Evolutionary conservation across 2,797 vertebrate species (phyloP).

Genomic region (Argentina silus): DNA sequence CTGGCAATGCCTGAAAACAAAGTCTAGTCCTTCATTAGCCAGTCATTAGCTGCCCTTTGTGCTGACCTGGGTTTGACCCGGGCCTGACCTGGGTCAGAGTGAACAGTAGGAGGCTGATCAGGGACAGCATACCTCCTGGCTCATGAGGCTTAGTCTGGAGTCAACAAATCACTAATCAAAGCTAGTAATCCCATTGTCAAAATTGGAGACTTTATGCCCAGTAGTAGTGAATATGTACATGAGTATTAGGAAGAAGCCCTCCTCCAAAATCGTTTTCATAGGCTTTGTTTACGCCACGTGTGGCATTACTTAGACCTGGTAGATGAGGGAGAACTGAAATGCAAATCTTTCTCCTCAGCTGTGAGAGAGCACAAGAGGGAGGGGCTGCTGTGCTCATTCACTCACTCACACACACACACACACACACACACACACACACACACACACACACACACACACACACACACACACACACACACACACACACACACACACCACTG

Average conservation of each 20-base stretch:
- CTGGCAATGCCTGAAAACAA: conserved; percentile 22
- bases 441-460: not conserved
- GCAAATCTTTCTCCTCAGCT: too few relatives aligned
- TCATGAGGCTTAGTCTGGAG: too few relatives aligned
- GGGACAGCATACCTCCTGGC: not conserved
- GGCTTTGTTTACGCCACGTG: too few relatives aligned
- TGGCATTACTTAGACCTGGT: too few relatives aligned
- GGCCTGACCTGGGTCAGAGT: conserved; percentile 27
- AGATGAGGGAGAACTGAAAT: too few relatives aligned
- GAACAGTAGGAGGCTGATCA: conserved; percentile 9
- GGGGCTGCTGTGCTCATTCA: not conserved
- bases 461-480: conserved; percentile 17
- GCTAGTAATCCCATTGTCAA: too few relatives aligned
- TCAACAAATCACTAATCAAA: too few relatives aligned
- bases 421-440: not conserved
- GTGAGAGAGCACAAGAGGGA: too few relatives aligned
- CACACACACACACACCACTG: not conserved
- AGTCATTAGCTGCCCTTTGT: not conserved
- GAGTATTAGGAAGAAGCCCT: too few relatives aligned
- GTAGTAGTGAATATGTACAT: too few relatives aligned
- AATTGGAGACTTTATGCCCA: too few relatives aligned
- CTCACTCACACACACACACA: not conserved
- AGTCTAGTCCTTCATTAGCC: conserved; percentile 39
- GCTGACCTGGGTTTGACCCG: conserved; percentile 22
- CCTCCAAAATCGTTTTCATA: too few relatives aligned